Conservation (phyloP, 1,140 invertebrate species). For the Heliconius melpomene region DNA sequence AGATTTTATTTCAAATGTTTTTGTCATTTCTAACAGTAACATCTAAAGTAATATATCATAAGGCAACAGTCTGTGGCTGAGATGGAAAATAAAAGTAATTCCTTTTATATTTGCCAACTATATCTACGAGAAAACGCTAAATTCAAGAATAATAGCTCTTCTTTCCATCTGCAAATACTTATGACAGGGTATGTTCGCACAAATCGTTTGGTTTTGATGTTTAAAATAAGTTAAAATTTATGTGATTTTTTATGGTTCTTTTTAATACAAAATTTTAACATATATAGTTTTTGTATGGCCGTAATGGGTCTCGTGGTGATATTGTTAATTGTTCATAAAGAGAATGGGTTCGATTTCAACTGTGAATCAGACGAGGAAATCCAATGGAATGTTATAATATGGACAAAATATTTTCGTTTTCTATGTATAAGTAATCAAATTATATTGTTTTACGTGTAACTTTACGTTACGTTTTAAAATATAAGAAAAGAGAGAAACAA, state of each 20-base stretch:
- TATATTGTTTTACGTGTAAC: no score
- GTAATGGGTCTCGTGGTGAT: no score
- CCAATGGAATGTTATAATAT: no score
- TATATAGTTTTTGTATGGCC: no score
- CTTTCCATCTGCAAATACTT: constrained; percentile 11
- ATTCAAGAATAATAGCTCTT: constrained; percentile 65
- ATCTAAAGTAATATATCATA: constrained; percentile 77
- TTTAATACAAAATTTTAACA: no score
- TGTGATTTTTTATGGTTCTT: not conserved
- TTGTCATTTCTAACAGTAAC: constrained; percentile 54
- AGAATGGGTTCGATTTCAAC: no score
- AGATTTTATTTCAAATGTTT: constrained; percentile 56
- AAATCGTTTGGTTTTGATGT: not conserved
- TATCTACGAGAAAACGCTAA: constrained; percentile 62
- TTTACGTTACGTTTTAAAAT: no score
- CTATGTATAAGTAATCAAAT: no score
- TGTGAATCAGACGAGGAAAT: no score
- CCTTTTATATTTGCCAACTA: constrained; percentile 72
- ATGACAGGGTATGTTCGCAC: not conserved
- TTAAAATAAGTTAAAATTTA: not conserved
- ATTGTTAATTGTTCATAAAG: no score
- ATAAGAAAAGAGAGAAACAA: no score
- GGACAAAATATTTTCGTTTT: no score
- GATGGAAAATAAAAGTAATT: constrained; percentile 77
- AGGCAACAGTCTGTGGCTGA: constrained; percentile 74